Evolutionary conservation across 2,888 invertebrate species (phyloP).

Genomic region (Hymenopus coronatus): DNA sequence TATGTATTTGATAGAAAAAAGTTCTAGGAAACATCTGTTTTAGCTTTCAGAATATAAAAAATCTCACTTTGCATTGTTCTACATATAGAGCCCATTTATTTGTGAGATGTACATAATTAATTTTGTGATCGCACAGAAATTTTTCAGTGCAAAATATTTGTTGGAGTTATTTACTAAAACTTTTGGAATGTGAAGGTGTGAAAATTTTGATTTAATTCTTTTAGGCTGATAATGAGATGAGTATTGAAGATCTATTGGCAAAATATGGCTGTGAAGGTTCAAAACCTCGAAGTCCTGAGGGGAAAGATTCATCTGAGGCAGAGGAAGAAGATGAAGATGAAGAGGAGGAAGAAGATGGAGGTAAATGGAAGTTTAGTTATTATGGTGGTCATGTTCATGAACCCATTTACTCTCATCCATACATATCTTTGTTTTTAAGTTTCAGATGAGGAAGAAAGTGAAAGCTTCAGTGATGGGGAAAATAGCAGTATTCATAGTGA

Average conservation of each 20-base stretch:
- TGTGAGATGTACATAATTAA: too few relatives aligned
- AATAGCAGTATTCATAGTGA: slow-evolving; percentile 37
- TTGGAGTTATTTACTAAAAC: too few relatives aligned
- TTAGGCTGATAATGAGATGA: slow-evolving; percentile 74
- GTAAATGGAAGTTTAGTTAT: not conserved
- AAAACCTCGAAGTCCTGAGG: slow-evolving; percentile 41
- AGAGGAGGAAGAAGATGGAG: slow-evolving; percentile 39
- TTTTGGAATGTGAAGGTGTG: too few relatives aligned
- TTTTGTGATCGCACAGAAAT: too few relatives aligned
- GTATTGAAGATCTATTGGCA: slow-evolving; percentile 73
- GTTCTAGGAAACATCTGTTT: too few relatives aligned
- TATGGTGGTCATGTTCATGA: not conserved
- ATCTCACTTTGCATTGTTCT: too few relatives aligned
- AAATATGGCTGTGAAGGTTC: slow-evolving; percentile 60
- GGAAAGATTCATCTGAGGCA: slow-evolving; percentile 40
- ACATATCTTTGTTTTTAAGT: not conserved
- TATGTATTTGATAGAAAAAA: too few relatives aligned
- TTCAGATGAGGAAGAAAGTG: slow-evolving; percentile 31
- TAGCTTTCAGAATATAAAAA: too few relatives aligned
- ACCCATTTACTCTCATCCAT: not conserved
- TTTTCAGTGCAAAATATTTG: too few relatives aligned
- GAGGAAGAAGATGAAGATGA: slow-evolving; percentile 43
- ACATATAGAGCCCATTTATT: too few relatives aligned
- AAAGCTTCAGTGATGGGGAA: slow-evolving; percentile 44
- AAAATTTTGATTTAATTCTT: slow-evolving; percentile 27